These are phyloP conservation scores for Pyrocephalus nanus DNA, from an alignment of 2,797 vertebrate genomes.

Conservation along the genomic window DNA sequence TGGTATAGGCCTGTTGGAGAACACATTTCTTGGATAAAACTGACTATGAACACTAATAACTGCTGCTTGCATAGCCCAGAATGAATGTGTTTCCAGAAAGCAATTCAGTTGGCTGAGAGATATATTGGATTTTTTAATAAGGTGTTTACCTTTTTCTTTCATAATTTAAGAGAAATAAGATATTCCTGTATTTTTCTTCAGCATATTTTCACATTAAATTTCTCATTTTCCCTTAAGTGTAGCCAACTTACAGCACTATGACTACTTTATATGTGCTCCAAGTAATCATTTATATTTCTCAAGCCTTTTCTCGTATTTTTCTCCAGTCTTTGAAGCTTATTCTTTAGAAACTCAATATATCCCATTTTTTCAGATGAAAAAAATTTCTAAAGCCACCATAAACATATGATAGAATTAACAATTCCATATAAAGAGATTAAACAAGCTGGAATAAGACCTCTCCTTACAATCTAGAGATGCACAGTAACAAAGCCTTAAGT, in stretches of 20 bases:
- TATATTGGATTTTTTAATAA: not conserved
- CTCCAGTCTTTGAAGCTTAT: not conserved
- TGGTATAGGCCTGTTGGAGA: not conserved
- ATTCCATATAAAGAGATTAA: not conserved
- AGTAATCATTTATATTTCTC: not conserved
- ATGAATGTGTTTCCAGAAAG: slow-evolving; percentile 16
- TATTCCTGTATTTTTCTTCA: not conserved
- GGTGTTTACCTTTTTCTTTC: not conserved
- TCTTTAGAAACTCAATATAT: not conserved
- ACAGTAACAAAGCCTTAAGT: not conserved
- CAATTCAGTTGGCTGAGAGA: not conserved
- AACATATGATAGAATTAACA: not conserved
- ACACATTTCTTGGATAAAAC: not conserved
- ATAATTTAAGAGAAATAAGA: not conserved
- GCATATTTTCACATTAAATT: not conserved
- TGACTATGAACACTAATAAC: not conserved
- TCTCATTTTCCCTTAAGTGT: not conserved
- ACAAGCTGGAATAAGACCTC: not conserved
- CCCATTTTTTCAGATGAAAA: not conserved
- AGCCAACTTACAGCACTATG: not conserved
- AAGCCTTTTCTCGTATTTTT: too few species aligned
- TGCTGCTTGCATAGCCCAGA: not conserved
- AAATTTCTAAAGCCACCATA: not conserved
- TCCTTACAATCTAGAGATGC: not conserved
- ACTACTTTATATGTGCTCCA: not conserved